These are phyloP conservation scores for Caranx ignobilis DNA, from an alignment of 2,113 vertebrate genomes.

Conservation along the genomic window DNA sequence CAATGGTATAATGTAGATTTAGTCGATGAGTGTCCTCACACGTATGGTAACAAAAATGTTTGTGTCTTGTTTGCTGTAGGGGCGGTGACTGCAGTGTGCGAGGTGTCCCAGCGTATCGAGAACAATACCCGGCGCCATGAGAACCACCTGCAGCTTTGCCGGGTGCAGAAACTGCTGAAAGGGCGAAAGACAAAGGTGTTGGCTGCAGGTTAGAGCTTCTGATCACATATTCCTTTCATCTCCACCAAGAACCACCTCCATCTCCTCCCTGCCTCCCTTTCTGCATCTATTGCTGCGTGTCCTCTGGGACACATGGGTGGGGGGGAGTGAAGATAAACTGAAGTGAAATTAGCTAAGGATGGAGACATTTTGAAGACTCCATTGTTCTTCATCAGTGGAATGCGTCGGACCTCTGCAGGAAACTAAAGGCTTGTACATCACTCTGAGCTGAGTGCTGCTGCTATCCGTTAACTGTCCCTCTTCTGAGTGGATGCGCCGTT, in stretches of 20 bases:
- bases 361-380: constrained; percentile 26
- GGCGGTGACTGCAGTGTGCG: constrained; percentile 76
- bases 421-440: background rate
- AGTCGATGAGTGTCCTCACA: background rate
- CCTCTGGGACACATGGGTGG: constrained; percentile 50
- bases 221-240: constrained; percentile 93
- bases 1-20: background rate
- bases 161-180: constrained; percentile 91
- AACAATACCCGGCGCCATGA: constrained; percentile 84
- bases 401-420: constrained; percentile 11
- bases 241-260: constrained; percentile 79
- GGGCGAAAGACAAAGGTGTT: constrained; percentile 89
- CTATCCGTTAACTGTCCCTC: constrained; percentile 50
- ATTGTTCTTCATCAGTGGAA: background rate
- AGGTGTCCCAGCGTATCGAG: constrained; percentile 82
- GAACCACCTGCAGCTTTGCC: constrained; percentile 90
- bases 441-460: constrained; percentile 12
- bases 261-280: constrained; percentile 38
- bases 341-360: constrained; percentile 32
- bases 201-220: constrained; percentile 92
- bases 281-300: constrained; percentile 17
- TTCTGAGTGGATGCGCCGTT: constrained; percentile 61
- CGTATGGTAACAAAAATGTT: background rate
- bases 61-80: constrained; percentile 68
- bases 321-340: constrained; percentile 27